phyloP scores from a whole-genome alignment of 2,797 vertebrate species.

The Notolepis coatsorum region DNA sequence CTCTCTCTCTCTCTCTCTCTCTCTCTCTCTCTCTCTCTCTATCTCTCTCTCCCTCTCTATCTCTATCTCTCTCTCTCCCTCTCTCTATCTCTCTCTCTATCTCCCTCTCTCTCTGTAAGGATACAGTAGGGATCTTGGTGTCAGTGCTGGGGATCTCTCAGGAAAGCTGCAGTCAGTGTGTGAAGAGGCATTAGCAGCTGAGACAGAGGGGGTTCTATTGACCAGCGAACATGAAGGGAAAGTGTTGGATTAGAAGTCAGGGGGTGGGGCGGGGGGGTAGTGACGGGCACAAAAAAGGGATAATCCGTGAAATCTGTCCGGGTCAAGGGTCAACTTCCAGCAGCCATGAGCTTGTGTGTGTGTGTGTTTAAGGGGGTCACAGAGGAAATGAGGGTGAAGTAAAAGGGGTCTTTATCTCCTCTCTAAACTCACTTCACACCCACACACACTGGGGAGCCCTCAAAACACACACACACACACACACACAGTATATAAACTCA shows the following conservation, averaged over 20 bases:
- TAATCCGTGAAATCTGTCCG: conserved; percentile 93
- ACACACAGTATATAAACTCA: too few relatives aligned
- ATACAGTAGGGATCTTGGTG: conserved; percentile 65
- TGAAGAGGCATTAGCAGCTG: conserved; percentile 88
- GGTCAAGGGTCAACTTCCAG: conserved; percentile 92
- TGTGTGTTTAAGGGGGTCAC: conserved; percentile 50
- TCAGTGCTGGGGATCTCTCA: conserved; percentile 81
- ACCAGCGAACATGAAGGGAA: conserved; percentile 89
- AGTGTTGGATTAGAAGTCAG: conserved; percentile 88
- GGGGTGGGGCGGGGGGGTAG: conserved; percentile 79
- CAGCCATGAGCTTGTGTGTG: conserved; percentile 78
- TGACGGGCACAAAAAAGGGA: conserved; percentile 87
- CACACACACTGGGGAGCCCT: conserved; percentile 57
- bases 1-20: neutral
- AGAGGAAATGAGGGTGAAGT: conserved; percentile 70
- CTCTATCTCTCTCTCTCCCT: conserved; percentile 70
- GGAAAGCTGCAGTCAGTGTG: conserved; percentile 88
- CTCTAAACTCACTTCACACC: conserved; percentile 73
- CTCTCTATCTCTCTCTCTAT: conserved; percentile 68
- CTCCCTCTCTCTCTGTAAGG: too few relatives aligned
- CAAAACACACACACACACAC: conserved; percentile 27
- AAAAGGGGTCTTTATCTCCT: conserved; percentile 74
- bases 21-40: conserved; percentile 73
- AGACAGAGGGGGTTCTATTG: conserved; percentile 87
- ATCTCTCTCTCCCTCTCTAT: conserved; percentile 70